Conservation (phyloP, 2,888 invertebrate genomes). For the Oscheius myriophilus region DNA sequence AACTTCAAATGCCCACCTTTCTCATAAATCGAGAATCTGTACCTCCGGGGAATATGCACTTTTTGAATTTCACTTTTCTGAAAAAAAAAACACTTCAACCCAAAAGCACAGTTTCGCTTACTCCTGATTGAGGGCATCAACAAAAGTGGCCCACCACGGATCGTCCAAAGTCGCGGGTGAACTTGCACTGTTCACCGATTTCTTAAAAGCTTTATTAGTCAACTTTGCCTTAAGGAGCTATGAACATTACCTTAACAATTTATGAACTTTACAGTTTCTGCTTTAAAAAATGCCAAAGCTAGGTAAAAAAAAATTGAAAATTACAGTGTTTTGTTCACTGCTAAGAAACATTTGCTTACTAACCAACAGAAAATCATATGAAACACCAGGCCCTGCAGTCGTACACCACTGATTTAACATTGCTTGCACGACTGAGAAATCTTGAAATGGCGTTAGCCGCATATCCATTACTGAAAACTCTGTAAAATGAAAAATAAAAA, state of each 20-base stretch:
- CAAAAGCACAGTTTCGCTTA: conserved; percentile 72
- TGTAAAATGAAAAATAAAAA: not conserved
- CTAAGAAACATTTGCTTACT: not conserved
- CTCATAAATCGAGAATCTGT: conserved; percentile 89
- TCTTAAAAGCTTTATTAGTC: not conserved
- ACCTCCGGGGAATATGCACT: conserved; percentile 86
- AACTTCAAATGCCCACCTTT: conserved; percentile 71
- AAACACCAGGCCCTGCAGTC: conserved; percentile 61
- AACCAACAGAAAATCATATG: conserved; percentile 60
- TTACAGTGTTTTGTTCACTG: no score
- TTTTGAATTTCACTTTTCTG: conserved; percentile 79
- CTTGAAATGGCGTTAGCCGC: conserved; percentile 65
- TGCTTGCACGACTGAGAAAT: conserved; percentile 63
- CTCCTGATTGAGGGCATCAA: conserved; percentile 72
- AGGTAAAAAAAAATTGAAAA: no score
- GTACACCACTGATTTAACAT: conserved; percentile 59
- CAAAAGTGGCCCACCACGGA: conserved; percentile 74
- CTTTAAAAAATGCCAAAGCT: no score
- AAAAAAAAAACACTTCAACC: conserved; percentile 52
- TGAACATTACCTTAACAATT: no score
- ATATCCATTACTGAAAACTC: conserved; percentile 61
- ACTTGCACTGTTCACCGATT: conserved; percentile 38
- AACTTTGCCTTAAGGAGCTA: no score
- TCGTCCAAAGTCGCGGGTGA: conserved; percentile 68
- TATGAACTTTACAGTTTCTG: no score